These are phyloP conservation scores for Agelastica alni DNA, from an alignment of 2,888 invertebrate genomes.

Conservation along the genomic window DNA sequence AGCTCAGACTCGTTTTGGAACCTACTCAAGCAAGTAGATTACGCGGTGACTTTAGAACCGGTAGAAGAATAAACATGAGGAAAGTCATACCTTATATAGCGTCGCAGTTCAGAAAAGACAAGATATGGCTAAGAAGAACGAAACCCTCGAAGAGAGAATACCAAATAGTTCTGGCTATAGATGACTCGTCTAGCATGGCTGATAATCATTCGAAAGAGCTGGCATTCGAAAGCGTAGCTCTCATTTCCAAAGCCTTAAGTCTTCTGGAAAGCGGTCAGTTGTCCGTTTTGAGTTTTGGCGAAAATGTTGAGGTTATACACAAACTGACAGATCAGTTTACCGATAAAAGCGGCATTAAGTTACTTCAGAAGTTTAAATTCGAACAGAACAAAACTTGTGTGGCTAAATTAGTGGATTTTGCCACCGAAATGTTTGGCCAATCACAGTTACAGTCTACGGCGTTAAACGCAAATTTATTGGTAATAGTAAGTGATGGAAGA, in stretches of 20 bases:
- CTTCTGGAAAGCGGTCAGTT: slow-evolving; percentile 93
- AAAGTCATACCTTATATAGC: slow-evolving; percentile 98
- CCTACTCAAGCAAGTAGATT: slow-evolving; percentile 91
- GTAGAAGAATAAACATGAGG: slow-evolving; percentile 97
- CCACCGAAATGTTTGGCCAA: slow-evolving; percentile 69
- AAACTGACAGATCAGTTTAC: slow-evolving; percentile 85
- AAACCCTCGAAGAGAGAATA: slow-evolving; percentile 95
- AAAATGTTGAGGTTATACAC: slow-evolving; percentile 83
- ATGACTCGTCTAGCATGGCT: slow-evolving; percentile 93
- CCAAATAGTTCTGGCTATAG: slow-evolving; percentile 93
- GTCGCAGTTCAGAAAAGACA: slow-evolving; percentile 97
- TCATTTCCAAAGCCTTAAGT: slow-evolving; percentile 87
- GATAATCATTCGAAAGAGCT: slow-evolving; percentile 87
- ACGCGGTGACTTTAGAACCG: slow-evolving; percentile 95
- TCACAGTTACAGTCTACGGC: slow-evolving; percentile 57
- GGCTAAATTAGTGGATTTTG: slow-evolving; percentile 79
- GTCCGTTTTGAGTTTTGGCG: slow-evolving; percentile 90
- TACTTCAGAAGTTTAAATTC: slow-evolving; percentile 82
- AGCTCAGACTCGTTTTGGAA: slow-evolving; percentile 90
- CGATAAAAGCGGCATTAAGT: slow-evolving; percentile 81
- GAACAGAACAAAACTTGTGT: slow-evolving; percentile 88
- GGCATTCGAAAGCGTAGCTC: slow-evolving; percentile 92
- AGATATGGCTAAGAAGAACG: slow-evolving; percentile 96
- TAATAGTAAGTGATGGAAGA: slow-evolving; percentile 94
- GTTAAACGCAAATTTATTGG: slow-evolving; percentile 79